A percentile compares a stretch with the other conserved stretches of the same genome.
phyloP scores from a whole-genome alignment of 2,888 invertebrate genomes.

The Nasonovia ribisnigri region DNA sequence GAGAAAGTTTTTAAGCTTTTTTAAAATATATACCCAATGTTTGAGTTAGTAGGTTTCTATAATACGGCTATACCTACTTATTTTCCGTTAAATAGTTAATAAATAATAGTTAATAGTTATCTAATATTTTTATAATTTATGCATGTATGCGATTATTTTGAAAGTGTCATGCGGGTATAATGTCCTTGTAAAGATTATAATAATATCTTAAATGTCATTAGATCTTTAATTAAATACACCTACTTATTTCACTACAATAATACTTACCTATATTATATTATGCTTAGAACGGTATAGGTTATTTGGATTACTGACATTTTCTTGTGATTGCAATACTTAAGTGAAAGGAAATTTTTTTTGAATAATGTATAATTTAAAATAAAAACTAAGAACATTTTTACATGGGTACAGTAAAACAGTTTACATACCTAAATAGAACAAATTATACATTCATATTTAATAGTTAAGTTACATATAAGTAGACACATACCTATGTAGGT shows the following conservation, averaged over 20 bases:
- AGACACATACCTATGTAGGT: neutral
- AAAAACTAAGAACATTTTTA: neutral
- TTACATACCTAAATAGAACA: neutral
- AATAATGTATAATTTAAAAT: conserved; percentile 1
- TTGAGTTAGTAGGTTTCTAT: neutral
- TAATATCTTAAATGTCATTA: conserved; percentile 59
- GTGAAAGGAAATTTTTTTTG: conserved; percentile 34
- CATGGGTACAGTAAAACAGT: no score
- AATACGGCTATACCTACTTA: no score
- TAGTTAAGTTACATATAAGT: neutral
- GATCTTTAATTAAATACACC: conserved; percentile 31
- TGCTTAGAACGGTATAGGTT: neutral
- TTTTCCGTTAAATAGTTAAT: no score
- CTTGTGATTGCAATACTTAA: neutral
- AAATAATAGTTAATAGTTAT: conserved; percentile 22
- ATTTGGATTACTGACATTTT: neutral
- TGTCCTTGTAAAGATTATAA: conserved; percentile 53
- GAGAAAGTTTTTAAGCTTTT: neutral
- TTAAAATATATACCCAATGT: neutral
- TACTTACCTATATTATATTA: neutral
- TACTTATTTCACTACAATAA: conserved; percentile 39
- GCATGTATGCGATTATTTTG: conserved; percentile 10
- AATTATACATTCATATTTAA: neutral
- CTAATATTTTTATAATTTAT: conserved; percentile 24
- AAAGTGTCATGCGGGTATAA: conserved; percentile 47